Conservation (phyloP, 2,888 invertebrate species). For the Heteromyza rotundicornis region DNA sequence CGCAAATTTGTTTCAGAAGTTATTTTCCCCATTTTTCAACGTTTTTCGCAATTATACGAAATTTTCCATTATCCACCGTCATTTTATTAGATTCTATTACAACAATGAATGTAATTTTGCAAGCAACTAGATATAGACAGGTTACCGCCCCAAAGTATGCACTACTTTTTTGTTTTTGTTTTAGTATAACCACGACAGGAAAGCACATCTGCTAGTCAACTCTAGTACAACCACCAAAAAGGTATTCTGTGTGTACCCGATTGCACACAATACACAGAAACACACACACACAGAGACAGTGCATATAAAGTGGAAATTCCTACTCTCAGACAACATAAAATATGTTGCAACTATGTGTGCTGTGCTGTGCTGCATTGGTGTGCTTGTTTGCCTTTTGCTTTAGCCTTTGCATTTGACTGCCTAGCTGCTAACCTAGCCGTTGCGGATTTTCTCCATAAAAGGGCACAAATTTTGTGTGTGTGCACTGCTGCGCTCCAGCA, state of each 20-base stretch:
- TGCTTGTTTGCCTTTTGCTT: no score
- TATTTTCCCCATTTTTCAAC: no score
- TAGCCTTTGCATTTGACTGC: no score
- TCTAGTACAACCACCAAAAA: neutral
- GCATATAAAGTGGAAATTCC: neutral
- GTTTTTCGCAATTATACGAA: no score
- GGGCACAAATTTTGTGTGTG: neutral
- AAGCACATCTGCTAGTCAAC: neutral
- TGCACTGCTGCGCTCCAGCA: neutral
- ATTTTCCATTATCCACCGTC: neutral
- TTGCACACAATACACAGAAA: no score
- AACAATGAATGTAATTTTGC: neutral
- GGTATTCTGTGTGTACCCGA: neutral
- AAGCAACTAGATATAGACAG: neutral
- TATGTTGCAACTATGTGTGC: neutral
- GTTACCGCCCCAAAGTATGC: slow-evolving; percentile 1
- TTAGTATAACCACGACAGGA: neutral
- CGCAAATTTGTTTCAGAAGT: no score
- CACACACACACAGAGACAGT: neutral
- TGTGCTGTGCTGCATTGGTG: neutral
- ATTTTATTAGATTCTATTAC: neutral
- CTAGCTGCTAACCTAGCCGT: neutral
- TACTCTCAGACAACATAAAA: slow-evolving; percentile 3
- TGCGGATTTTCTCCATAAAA: neutral
- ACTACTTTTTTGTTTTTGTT: neutral